Evolutionary conservation across 2,113 vertebrate species (phyloP).

Genomic region (Xenopus tropicalis): DNA sequence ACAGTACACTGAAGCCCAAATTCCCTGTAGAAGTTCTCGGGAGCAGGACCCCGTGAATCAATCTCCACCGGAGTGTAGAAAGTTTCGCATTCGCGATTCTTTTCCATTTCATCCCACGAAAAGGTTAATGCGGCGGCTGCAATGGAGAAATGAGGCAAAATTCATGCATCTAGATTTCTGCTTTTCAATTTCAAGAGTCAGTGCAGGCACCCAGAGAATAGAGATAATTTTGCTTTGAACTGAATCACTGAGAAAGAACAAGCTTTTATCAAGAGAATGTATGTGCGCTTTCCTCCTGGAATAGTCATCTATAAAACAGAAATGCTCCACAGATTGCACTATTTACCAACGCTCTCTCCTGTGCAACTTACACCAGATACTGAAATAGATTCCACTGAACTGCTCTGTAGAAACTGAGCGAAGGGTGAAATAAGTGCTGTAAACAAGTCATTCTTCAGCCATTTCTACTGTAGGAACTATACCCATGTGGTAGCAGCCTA

Average conservation of each 20-base stretch:
- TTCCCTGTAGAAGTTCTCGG: too few relatives aligned
- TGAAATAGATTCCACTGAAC: not conserved
- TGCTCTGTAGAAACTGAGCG: not conserved
- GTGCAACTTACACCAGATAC: not conserved
- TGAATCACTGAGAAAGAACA: constrained; percentile 22
- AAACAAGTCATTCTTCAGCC: not conserved
- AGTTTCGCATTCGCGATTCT: too few relatives aligned
- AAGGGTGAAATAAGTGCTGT: not conserved
- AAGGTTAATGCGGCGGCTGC: not conserved
- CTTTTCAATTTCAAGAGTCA: constrained; percentile 31
- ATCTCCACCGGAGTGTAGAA: too few relatives aligned
- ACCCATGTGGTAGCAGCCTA: too few relatives aligned
- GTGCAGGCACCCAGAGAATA: constrained; percentile 28
- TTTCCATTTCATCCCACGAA: not conserved
- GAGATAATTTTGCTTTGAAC: constrained; percentile 27
- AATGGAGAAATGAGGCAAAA: not conserved
- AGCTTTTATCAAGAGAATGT: constrained; percentile 31
- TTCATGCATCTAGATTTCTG: constrained; percentile 1
- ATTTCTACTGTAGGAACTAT: not conserved
- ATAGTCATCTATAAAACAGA: constrained; percentile 18
- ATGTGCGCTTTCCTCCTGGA: constrained; percentile 18
- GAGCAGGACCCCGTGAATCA: too few relatives aligned
- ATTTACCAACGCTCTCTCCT: constrained; percentile 1
- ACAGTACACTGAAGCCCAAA: too few relatives aligned
- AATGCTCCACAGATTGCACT: not conserved